Conservation (phyloP, 2,888 invertebrate species). For the Eulithis testata region DNA sequence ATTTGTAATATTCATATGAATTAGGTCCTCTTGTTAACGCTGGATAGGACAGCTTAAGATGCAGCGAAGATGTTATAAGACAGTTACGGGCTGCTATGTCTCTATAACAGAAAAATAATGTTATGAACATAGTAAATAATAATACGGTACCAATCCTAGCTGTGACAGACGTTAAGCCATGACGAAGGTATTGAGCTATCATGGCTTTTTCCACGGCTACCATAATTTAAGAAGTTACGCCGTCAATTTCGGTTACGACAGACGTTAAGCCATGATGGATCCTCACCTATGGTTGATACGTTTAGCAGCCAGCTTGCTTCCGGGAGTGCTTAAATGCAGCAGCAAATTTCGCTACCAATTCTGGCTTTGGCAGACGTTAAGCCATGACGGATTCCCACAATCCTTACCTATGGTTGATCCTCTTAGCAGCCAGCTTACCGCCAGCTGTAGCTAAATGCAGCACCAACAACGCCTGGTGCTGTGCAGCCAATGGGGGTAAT, state of each 20-base stretch:
- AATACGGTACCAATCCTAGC: no score
- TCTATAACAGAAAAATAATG: slow-evolving; percentile 52
- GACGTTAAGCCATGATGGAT: slow-evolving; percentile 11
- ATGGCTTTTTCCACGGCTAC: no score
- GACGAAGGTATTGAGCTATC: no score
- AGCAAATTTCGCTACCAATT: background rate
- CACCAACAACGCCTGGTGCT: slow-evolving; percentile 87
- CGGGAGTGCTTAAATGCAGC: no score
- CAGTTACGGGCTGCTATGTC: slow-evolving; percentile 97
- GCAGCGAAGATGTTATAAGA: slow-evolving; percentile 91
- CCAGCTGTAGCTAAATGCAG: slow-evolving; percentile 91
- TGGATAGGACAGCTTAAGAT: slow-evolving; percentile 92
- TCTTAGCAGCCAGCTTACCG: slow-evolving; percentile 65
- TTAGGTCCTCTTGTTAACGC: slow-evolving; percentile 93
- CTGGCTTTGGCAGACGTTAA: background rate
- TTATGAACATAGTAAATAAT: background rate
- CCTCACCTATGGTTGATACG: no score
- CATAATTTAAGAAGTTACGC: no score
- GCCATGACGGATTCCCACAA: slow-evolving; percentile 5
- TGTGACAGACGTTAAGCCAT: no score
- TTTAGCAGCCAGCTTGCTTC: no score
- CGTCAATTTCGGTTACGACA: background rate
- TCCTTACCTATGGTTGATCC: slow-evolving; percentile 91
- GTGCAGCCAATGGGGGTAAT: slow-evolving; percentile 85
- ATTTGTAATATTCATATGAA: slow-evolving; percentile 94